Evolutionary conservation across 1,140 invertebrate species (phyloP).

Genomic region (Meloidogyne chitwoodi): DNA sequence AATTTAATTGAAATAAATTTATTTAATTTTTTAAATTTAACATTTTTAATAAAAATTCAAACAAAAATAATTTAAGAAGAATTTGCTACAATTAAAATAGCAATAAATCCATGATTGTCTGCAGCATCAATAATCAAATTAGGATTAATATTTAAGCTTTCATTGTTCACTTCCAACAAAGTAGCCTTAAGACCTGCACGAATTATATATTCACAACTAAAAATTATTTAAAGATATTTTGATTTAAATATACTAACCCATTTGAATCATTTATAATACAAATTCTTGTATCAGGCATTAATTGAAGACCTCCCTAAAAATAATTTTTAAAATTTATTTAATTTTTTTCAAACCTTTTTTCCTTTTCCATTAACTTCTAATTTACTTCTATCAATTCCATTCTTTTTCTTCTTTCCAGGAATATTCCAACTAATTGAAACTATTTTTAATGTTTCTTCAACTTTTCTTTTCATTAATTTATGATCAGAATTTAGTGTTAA

Average conservation of each 20-base stretch:
- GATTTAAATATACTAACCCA: too few relatives aligned
- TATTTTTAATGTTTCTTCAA: not conserved
- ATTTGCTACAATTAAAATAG: constrained; percentile 15
- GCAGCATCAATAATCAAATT: constrained; percentile 13
- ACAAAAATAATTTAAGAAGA: not conserved
- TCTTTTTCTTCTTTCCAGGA: constrained; percentile 26
- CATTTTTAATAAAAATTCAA: not conserved
- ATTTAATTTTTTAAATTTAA: too few relatives aligned
- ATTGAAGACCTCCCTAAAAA: constrained; percentile 20
- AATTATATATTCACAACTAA: constrained; percentile 21
- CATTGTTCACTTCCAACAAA: constrained; percentile 35
- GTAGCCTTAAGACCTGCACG: constrained; percentile 37
- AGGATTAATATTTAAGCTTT: constrained; percentile 12
- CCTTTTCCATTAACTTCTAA: constrained; percentile 25
- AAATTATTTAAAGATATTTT: too few relatives aligned
- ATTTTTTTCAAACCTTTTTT: constrained; percentile 18
- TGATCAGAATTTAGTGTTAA: constrained; percentile 23
- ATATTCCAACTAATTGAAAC: constrained; percentile 21
- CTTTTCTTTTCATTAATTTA: constrained; percentile 6
- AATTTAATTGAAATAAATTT: too few relatives aligned
- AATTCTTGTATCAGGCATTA: constrained; percentile 27
- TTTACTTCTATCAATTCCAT: constrained; percentile 28
- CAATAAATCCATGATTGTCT: constrained; percentile 22
- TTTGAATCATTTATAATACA: constrained; percentile 29
- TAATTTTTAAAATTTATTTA: not conserved